These are phyloP conservation scores for Acromyrmex heyeri DNA, from an alignment of 1,140 invertebrate genomes.

Conservation along the genomic window DNA sequence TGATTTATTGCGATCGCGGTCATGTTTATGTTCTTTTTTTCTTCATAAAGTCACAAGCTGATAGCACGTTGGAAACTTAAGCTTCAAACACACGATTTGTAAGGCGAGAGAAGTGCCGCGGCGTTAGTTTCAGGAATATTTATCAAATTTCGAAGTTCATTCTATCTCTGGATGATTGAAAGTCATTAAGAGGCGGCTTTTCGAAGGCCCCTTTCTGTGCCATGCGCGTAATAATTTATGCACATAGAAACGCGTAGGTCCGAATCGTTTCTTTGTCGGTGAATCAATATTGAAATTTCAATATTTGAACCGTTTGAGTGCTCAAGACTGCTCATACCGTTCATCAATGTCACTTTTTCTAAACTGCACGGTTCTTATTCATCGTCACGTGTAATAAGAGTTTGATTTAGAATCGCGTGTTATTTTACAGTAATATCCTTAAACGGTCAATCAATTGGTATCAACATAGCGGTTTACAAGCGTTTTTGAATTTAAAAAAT, in stretches of 20 bases:
- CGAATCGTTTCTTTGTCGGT: slow-evolving; percentile 15
- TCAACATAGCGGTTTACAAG: slow-evolving; percentile 3
- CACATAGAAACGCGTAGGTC: slow-evolving; percentile 22
- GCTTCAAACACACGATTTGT: not conserved
- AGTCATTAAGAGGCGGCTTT: slow-evolving; percentile 23
- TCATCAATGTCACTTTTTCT: slow-evolving; percentile 48
- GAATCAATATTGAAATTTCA: slow-evolving; percentile 60
- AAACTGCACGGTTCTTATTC: slow-evolving; percentile 9
- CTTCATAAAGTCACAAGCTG: not conserved
- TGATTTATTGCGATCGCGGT: not conserved
- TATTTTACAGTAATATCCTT: not conserved
- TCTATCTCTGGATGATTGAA: not conserved
- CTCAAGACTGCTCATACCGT: slow-evolving; percentile 19
- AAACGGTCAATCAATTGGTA: not conserved
- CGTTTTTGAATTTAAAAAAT: not conserved
- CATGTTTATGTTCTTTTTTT: not conserved
- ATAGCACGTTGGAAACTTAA: not conserved
- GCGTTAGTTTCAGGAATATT: not conserved
- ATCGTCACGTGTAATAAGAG: slow-evolving; percentile 22
- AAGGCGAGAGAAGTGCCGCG: not conserved
- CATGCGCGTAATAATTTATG: slow-evolving; percentile 42
- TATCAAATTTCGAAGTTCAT: slow-evolving; percentile 30
- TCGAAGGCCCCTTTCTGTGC: slow-evolving; percentile 1
- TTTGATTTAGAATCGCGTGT: slow-evolving; percentile 17
- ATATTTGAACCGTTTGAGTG: slow-evolving; percentile 50